A percentile compares a stretch with the other conserved stretches of the same genome.
Evolutionary conservation across 2,113 vertebrate species (phyloP).

Genomic region (Arothron firmamentum): DNA sequence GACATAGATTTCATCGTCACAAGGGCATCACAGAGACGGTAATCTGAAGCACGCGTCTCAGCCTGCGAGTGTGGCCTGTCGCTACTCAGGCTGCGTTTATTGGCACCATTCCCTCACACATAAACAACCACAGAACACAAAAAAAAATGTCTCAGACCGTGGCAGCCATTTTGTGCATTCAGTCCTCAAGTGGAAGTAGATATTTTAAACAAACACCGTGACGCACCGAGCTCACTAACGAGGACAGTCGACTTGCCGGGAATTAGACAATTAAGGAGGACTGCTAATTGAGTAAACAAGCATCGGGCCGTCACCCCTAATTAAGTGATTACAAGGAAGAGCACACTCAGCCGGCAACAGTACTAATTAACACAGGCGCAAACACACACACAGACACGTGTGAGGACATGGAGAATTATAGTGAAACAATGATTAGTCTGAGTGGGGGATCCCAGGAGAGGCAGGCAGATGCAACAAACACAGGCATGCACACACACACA

Average conservation of each 20-base stretch:
- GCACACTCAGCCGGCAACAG: constrained; percentile 78
- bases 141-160: background rate
- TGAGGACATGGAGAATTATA: constrained; percentile 79
- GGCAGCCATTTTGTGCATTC: background rate
- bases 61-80: constrained; percentile 24
- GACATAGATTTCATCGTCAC: constrained; percentile 77
- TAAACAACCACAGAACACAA: background rate
- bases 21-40: constrained; percentile 39
- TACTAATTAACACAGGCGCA: constrained; percentile 85
- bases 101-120: background rate
- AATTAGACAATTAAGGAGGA: constrained; percentile 99
- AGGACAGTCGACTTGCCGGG: constrained; percentile 80
- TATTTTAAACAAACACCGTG: constrained; percentile 12
- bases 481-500: constrained; percentile 27
- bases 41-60: constrained; percentile 61
- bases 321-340: constrained; percentile 95
- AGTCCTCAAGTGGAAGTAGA: background rate
- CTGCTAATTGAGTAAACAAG: constrained; percentile 98
- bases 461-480: constrained; percentile 36
- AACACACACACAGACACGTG: constrained; percentile 47
- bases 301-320: constrained; percentile 93
- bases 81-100: constrained; percentile 24
- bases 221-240: constrained; percentile 72
- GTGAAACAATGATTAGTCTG: constrained; percentile 82
- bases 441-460: constrained; percentile 70